Conservation (phyloP, 2,888 invertebrate species). For the Drosophila leonis region DNA sequence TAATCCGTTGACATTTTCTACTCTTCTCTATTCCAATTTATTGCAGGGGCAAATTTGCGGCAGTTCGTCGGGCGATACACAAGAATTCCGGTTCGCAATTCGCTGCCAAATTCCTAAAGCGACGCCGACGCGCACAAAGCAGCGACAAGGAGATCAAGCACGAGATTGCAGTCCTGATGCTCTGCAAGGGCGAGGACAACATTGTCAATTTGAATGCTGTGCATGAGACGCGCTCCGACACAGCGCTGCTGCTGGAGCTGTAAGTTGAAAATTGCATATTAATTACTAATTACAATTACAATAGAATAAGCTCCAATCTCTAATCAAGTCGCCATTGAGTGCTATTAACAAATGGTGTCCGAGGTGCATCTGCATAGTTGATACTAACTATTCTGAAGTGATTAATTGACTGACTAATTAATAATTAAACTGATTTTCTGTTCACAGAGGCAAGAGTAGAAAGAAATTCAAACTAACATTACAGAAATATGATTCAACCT, state of each 20-base stretch:
- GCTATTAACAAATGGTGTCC: too few relatives aligned
- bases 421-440: too few relatives aligned
- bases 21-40: conserved; percentile 1
- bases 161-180: conserved; percentile 96
- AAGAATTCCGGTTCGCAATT: conserved; percentile 94
- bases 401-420: too few relatives aligned
- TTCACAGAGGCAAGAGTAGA: too few relatives aligned
- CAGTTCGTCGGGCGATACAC: conserved; percentile 96
- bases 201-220: conserved; percentile 97
- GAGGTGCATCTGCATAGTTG: too few relatives aligned
- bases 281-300: background rate
- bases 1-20: conserved; percentile 37
- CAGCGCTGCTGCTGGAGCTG: conserved; percentile 96
- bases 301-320: background rate
- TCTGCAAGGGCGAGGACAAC: conserved; percentile 92
- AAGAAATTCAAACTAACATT: too few relatives aligned
- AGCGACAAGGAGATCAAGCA: conserved; percentile 95
- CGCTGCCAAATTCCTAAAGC: conserved; percentile 98
- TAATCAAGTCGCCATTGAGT: background rate
- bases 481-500: too few relatives aligned
- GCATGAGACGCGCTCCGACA: conserved; percentile 90
- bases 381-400: too few relatives aligned
- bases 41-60: conserved; percentile 98
- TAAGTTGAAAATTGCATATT: conserved; percentile 85
- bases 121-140: conserved; percentile 94